Conservation (phyloP, 2,113 vertebrate species). For the Hassar affinis region DNA sequence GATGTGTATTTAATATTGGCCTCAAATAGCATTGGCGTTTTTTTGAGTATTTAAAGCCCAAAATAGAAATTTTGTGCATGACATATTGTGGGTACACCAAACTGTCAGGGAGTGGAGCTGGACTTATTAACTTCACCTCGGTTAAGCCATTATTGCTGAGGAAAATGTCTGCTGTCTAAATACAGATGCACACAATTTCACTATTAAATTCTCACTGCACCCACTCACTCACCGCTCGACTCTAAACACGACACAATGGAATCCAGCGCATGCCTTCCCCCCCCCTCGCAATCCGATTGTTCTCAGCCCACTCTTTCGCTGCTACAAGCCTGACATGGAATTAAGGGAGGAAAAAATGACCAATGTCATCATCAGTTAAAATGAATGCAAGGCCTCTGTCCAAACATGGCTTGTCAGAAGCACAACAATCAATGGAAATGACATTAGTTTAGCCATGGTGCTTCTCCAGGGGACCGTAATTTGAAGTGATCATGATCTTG, state of each 20-base stretch:
- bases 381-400: slow-evolving; percentile 32
- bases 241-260: background rate
- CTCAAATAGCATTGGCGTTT: too few relatives aligned
- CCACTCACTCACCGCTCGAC: background rate
- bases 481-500: slow-evolving; percentile 51
- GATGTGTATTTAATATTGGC: too few relatives aligned
- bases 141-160: background rate
- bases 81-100: background rate
- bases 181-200: background rate
- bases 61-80: background rate
- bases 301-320: background rate
- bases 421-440: slow-evolving; percentile 50
- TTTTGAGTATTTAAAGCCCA: too few relatives aligned
- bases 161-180: background rate
- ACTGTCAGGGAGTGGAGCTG: background rate
- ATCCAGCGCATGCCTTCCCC: background rate
- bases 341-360: slow-evolving; percentile 26
- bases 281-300: background rate
- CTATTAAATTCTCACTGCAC: background rate
- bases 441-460: slow-evolving; percentile 46
- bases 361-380: slow-evolving; percentile 49
- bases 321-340: background rate
- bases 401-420: slow-evolving; percentile 47
- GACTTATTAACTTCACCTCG: background rate
- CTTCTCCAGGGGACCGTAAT: slow-evolving; percentile 50